phyloP scores from a whole-genome alignment of 2,113 vertebrate genomes.

The Manacus vitellinus region DNA sequence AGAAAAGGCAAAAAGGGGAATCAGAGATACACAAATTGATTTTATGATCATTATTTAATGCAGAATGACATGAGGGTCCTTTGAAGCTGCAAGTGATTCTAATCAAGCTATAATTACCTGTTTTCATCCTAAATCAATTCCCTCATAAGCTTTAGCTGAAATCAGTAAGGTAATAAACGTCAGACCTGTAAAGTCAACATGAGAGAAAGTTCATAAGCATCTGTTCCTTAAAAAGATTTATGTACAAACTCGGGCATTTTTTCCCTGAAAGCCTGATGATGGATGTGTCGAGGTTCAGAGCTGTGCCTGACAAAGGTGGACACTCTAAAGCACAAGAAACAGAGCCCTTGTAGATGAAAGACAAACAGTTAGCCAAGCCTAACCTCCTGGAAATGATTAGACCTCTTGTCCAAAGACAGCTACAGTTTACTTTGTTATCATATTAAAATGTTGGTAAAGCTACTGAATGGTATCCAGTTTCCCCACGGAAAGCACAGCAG shows the following conservation, averaged over 20 bases:
- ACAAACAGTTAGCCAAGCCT: neutral
- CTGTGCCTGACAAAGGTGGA: neutral
- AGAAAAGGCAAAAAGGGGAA: slow-evolving; percentile 39
- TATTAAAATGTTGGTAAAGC: neutral
- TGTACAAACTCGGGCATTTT: neutral
- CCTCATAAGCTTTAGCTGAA: neutral
- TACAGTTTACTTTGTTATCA: neutral
- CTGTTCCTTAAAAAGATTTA: slow-evolving; percentile 29
- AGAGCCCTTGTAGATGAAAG: neutral
- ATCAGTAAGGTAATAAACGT: slow-evolving; percentile 26
- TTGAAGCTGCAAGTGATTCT: slow-evolving; percentile 2
- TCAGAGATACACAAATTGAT: neutral
- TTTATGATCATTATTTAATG: slow-evolving; percentile 47
- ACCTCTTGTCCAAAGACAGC: neutral
- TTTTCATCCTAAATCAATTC: slow-evolving; percentile 42
- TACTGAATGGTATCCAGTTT: neutral
- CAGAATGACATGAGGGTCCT: neutral
- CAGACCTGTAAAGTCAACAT: neutral
- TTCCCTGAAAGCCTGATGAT: neutral
- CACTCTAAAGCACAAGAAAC: neutral
- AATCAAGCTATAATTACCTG: slow-evolving; percentile 29
- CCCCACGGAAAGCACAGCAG: neutral
- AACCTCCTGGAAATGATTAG: neutral
- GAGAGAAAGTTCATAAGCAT: slow-evolving; percentile 32
- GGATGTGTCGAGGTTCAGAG: neutral